Base-by-base conservation (phyloP, 2,797 vertebrate genomes). In the Todus mexicanus region DNA sequence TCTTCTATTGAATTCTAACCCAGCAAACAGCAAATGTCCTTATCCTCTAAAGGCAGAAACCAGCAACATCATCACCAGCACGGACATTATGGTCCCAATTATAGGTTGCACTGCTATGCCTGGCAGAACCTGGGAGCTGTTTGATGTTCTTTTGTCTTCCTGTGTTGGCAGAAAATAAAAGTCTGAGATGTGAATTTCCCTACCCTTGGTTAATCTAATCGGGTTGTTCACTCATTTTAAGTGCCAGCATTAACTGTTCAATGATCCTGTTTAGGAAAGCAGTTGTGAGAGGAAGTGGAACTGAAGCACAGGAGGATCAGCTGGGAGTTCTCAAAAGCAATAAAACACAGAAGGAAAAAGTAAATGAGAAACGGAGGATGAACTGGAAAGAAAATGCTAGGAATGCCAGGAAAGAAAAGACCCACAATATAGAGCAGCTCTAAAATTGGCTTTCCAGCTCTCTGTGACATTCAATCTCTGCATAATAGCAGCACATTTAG, bases 271-370 rank as follows among this genome's bases (percentile, higher is more conserved):
- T 94, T 87, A 85, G 50, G 65, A 96, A 93, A 38, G 87, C 61
- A 74, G 81, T 83, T 92, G 91, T 51, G 81, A 95, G 65, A 87
- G 71, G 50, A 93, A 93, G 86, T 84, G 61, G 56, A 93, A 89
- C 69, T 38, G 31, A 76, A 93, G 84, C 65, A 83, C 87, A 92
- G 75, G 75, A 92, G 86, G 83, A 96, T 94, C 93, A 94, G 51
- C 81, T 94, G 93, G 89, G 90, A 94, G 68, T 84, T 95, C 71
- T 92, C 84, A 92, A 94, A 93, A 90, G 92, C 90, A 92, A 92
- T 93, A 95, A 89, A 92, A 96, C 54, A 80, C 87, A 87, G 79
- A 76, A 77, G 33, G 79, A 86, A 77, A 91, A 93, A 91, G 69
- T 87, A 94, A 96, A 95, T 87, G 84, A 94, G 89, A 93, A 93